Evolutionary conservation across 2,888 invertebrate genomes (phyloP).

Genomic region (Biston stratarius): DNA sequence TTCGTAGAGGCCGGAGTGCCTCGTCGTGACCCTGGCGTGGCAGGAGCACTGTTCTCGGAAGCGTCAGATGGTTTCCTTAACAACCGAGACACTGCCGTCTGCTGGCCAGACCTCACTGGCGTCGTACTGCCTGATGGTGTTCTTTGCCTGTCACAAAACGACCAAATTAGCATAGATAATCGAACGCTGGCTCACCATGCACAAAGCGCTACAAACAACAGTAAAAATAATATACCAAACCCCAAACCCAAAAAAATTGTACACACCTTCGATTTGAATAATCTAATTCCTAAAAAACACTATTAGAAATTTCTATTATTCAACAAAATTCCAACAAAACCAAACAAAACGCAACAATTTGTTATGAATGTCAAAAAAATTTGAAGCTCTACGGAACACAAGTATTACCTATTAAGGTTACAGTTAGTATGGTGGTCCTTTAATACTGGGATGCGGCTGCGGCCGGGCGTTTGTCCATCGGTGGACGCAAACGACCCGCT

Average conservation of each 20-base stretch:
- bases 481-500: conserved; percentile 83
- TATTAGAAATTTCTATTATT: conserved; percentile 24
- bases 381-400: conserved; percentile 42
- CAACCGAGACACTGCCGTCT: conserved; percentile 88
- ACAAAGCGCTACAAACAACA: conserved; percentile 48
- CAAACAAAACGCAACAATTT: conserved; percentile 26
- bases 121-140: conserved; percentile 92
- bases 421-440: conserved; percentile 83
- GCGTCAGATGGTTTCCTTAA: conserved; percentile 89
- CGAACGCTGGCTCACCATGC: conserved; percentile 41
- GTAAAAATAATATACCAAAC: conserved; percentile 40
- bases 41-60: conserved; percentile 87
- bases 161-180: conserved; percentile 38
- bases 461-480: conserved; percentile 81
- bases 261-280: conserved; percentile 20
- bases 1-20: conserved; percentile 74
- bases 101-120: conserved; percentile 88
- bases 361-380: conserved; percentile 35
- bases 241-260: conserved; percentile 45
- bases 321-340: conserved; percentile 19
- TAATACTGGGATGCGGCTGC: conserved; percentile 82
- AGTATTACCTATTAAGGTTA: conserved; percentile 80
- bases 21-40: conserved; percentile 74
- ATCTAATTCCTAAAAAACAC: conserved; percentile 7
- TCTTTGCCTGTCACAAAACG: conserved; percentile 86